Base-by-base conservation (phyloP, 2,888 invertebrate genomes). In the Drosophila gaucha region DNA sequence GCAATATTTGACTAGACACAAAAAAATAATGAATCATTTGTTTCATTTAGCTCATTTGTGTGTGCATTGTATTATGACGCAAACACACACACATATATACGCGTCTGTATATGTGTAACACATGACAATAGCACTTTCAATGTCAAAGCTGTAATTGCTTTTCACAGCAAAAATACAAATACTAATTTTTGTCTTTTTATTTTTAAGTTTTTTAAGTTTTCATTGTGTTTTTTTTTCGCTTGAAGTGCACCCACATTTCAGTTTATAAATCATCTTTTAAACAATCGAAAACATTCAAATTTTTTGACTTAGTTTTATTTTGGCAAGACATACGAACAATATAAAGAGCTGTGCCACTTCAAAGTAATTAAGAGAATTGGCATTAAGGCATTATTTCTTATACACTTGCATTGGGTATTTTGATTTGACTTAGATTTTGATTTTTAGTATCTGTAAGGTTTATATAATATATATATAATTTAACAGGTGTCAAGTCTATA, bases 91-190 rank as follows among this genome's bases (percentile, higher is more conserved):
- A 55, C 39, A 47, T 22, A 20, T 5, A 3, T 9, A 10, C 5
- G 9, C 10, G 2, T 4, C 12, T 16, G 5, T 30, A 10, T 26
- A 14, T 55, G 20, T 56, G 56, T 65, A 49, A 65, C 24, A 44
- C 24, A 43, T 35, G 30, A 56, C 71, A 67, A 59, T 55, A 51
- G 24, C 50, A 44, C 30, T 65, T 80, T 80, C 80, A 80, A 85
- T 80, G 80, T 74, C 86, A 82, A 70, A 75, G 59, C 44, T 78
- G 66, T 82, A 85, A 82, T 80, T 78, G 68, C 62, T 68, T 62
- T 47, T 70, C 46, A 50, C 36, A 56, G 33, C 20, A 36, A 64
- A 50, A 44, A 49, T 9, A 38, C 44, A 47, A 54, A 20, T 35
- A 58, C 41, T 33, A 22, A 64, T 43, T 63, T 64, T 41, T 65